Percentiles rank a stretch among this genome's conserved stretches.
phyloP scores from a whole-genome alignment of 2,113 vertebrate species.

The Dissostichus mawsoni region DNA sequence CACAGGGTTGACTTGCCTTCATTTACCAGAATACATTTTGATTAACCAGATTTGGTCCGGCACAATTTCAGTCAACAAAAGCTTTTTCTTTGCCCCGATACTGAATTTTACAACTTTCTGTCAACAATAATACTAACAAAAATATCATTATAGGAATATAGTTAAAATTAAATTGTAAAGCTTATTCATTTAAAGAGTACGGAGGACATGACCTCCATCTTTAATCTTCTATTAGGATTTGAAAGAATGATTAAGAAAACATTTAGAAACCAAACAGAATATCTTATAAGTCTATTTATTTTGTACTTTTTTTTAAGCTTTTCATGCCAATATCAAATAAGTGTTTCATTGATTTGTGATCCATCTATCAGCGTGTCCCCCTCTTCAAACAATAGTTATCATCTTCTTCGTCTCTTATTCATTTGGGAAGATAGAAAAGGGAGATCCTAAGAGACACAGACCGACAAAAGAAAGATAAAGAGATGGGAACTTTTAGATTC shows the following conservation, averaged over 20 bases:
- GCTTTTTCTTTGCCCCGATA: too few relatives aligned
- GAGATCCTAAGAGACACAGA: constrained; percentile 25
- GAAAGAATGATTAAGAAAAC: not conserved
- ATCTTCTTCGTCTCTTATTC: constrained; percentile 46
- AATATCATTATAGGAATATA: too few relatives aligned
- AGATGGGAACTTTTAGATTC: constrained; percentile 6
- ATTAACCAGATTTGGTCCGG: too few relatives aligned
- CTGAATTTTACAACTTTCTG: too few relatives aligned
- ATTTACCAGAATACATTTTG: not conserved
- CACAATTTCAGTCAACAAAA: too few relatives aligned
- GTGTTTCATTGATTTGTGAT: constrained; percentile 13
- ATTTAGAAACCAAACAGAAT: not conserved
- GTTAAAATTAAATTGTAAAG: too few relatives aligned
- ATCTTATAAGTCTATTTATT: not conserved
- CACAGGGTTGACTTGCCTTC: not conserved
- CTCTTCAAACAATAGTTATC: constrained; percentile 26
- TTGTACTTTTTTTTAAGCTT: not conserved
- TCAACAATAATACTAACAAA: too few relatives aligned
- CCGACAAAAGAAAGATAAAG: constrained; percentile 1
- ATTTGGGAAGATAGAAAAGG: constrained; percentile 26
- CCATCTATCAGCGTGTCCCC: not conserved
- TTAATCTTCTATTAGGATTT: too few relatives aligned
- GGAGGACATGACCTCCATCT: not conserved
- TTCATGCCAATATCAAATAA: constrained; percentile 3
- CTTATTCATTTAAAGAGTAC: not conserved